Conservation (phyloP, 2,113 vertebrate species). For the Microcebus griseorufus region DNA sequence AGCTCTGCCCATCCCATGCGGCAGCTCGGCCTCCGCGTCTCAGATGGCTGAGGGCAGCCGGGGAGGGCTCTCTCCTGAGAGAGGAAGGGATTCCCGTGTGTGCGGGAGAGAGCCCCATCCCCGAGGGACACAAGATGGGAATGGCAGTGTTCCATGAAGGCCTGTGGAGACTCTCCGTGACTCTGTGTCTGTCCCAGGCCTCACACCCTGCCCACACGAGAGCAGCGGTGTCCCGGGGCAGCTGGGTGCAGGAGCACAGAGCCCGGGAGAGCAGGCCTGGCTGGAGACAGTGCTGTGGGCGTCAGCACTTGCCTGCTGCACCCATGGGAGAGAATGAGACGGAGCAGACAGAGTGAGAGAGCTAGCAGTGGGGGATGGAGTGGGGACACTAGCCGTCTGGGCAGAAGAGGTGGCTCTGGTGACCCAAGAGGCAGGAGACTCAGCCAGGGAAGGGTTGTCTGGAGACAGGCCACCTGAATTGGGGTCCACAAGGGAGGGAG, state of each 20-base stretch:
- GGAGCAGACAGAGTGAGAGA: neutral
- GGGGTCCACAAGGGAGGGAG: neutral
- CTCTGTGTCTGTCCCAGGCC: neutral
- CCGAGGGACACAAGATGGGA: neutral
- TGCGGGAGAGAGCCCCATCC: neutral
- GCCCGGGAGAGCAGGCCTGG: neutral
- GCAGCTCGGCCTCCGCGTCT: neutral
- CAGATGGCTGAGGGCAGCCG: neutral
- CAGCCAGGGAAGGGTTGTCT: neutral
- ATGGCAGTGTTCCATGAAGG: neutral
- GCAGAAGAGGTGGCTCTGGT: neutral
- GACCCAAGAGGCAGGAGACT: neutral
- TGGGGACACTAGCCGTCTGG: no score
- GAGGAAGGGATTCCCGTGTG: neutral
- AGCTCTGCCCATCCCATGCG: neutral
- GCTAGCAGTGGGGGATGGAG: no score
- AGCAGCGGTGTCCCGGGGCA: neutral
- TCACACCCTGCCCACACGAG: neutral
- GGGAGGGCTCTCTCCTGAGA: neutral
- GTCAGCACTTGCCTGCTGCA: neutral
- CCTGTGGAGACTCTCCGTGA: neutral
- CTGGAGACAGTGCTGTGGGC: rapidly evolving
- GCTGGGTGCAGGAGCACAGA: neutral
- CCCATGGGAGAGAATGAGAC: neutral
- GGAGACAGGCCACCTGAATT: neutral